These are phyloP conservation scores for Hephaestus fuliginosus DNA, from an alignment of 2,797 vertebrate genomes.

Conservation along the genomic window DNA sequence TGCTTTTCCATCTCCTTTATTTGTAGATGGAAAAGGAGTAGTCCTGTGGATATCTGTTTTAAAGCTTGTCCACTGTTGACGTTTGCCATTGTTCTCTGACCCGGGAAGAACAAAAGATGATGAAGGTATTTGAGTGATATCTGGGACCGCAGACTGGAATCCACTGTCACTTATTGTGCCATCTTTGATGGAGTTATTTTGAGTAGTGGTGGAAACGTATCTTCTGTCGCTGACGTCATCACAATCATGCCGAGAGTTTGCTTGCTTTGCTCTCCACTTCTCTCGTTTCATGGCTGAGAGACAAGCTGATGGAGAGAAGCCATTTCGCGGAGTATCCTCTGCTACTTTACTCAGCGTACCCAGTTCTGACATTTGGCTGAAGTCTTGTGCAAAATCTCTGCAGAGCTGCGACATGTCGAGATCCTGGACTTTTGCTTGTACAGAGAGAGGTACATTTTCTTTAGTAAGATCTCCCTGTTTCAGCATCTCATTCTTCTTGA, in stretches of 20 bases:
- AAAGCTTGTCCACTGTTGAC: conserved; percentile 41
- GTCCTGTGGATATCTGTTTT: conserved; percentile 48
- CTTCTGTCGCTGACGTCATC: background rate
- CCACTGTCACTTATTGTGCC: conserved; percentile 68
- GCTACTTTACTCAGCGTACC: conserved; percentile 6
- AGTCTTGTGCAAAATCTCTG: conserved; percentile 83
- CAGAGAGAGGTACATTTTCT: conserved; percentile 26
- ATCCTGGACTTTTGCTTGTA: conserved; percentile 60
- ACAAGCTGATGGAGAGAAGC: conserved; percentile 69
- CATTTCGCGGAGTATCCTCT: conserved; percentile 28
- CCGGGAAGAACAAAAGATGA: conserved; percentile 44
- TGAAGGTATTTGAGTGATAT: conserved; percentile 38
- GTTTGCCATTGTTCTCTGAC: conserved; percentile 35
- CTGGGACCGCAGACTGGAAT: conserved; percentile 64
- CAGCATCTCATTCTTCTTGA: conserved; percentile 14
- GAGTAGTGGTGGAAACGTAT: conserved; percentile 9
- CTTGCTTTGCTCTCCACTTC: conserved; percentile 49
- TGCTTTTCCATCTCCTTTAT: conserved; percentile 52
- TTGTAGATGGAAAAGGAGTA: conserved; percentile 44
- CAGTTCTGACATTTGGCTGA: conserved; percentile 74
- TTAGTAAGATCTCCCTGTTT: conserved; percentile 2
- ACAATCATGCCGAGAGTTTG: conserved; percentile 11
- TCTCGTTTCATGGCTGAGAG: conserved; percentile 65
- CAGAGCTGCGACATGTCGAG: conserved; percentile 84
- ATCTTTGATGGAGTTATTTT: conserved; percentile 33